Percentiles rank a stretch among this genome's conserved stretches.
phyloP scores from a whole-genome alignment of 37 sponge, comb jelly and placozoan species.

The Spongilla lacustris region DNA sequence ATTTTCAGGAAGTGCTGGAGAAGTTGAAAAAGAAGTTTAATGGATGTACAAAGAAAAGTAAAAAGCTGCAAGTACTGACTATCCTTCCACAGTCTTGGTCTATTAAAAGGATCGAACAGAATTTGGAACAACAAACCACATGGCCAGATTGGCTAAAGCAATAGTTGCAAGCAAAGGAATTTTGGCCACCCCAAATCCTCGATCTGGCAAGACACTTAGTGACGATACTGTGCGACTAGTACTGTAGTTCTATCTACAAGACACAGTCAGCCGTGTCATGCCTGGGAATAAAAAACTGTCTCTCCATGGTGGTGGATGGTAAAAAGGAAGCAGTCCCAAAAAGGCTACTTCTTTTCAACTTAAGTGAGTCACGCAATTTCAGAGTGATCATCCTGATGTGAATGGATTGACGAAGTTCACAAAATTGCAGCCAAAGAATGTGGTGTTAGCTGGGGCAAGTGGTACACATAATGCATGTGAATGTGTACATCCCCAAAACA shows the following conservation, averaged over 20 bases:
- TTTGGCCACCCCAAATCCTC: constrained; percentile 37
- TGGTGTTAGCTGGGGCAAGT: constrained; percentile 52
- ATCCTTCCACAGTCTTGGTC: too few species aligned
- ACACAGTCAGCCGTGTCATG: constrained; percentile 49
- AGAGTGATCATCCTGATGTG: constrained; percentile 33
- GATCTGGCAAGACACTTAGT: background rate
- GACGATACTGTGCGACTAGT: constrained; percentile 17
- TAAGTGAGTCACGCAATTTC: constrained; percentile 39
- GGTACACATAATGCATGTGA: constrained; percentile 71
- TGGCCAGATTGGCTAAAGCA: constrained; percentile 22
- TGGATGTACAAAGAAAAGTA: too few species aligned
- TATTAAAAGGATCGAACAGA: too few species aligned
- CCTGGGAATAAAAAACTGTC: constrained; percentile 29
- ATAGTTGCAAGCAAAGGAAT: constrained; percentile 37
- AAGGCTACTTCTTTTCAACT: constrained; percentile 45
- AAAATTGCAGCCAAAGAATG: constrained; percentile 43
- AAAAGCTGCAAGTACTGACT: too few species aligned
- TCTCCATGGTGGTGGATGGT: background rate
- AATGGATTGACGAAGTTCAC: constrained; percentile 66
- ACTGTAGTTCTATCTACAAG: constrained; percentile 15
- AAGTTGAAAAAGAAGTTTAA: too few species aligned
- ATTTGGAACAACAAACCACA: constrained; percentile 18
- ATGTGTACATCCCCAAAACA: constrained; percentile 58
- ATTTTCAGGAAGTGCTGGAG: too few species aligned
- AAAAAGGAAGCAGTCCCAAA: constrained; percentile 32